Evolutionary conservation across 2,888 invertebrate species (phyloP), one percentile per base, ranked within the genome.

Genomic region (Mechanitis messenoides): DNA sequence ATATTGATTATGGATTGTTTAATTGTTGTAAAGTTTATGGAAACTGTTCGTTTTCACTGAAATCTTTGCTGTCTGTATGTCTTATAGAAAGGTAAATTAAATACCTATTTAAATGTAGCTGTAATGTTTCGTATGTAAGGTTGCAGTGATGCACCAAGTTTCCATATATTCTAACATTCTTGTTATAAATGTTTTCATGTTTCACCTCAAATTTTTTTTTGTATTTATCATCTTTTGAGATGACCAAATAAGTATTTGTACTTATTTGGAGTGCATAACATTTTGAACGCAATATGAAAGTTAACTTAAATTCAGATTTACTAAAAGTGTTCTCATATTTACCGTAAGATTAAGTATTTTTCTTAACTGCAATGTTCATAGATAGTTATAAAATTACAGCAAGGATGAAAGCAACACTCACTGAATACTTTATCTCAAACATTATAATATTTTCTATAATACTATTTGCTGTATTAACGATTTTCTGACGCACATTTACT

Each of bases 1-100:
- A 79, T 80, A 77, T 79, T 81, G 80, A 83, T 78, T 83, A 85
- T 78, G 77, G 80, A 85, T 83, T 87, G 87, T 87, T 90, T 87
- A 72, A 87, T 84, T 83, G 81, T 88, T 89, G 84, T 85, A 85
- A 88, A 86, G 83, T 87, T 87, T 88, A 86, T 80, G 82, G 69
- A 75, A 82, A 83, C 81, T 64, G 60, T 68, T 76, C 61, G 81
- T 86, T 85, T 82, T 81, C 81, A 86, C 74, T 74, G 79, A 79
- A 81, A 78, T 82, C 80, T 81, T 84, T 83, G 81, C 78, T 81
- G 83, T 86, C 81, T 85, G 20, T 20, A 64, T 66, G 62, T 62
- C 61, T 63, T 58, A 64, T 64, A 58, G 20, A 65, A 61, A 64
- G 63, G 56, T 66, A 62, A 64, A 65, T 75, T 72, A 75, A 77